phyloP scores from a whole-genome alignment of 2,888 invertebrate species.

The Caradrina kadenii region DNA sequence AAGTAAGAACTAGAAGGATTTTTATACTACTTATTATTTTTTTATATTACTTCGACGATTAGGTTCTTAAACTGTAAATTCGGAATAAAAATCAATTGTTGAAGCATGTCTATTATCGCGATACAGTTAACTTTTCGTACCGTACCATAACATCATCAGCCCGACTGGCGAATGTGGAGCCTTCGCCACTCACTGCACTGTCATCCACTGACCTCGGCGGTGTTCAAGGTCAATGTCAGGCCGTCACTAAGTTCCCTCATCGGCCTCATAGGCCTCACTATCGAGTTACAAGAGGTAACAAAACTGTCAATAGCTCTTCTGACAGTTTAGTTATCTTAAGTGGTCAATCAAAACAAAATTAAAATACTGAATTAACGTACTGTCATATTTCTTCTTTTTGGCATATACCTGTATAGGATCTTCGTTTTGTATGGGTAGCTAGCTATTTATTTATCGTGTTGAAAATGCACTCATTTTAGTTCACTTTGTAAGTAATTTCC shows the following conservation, averaged over 20 bases:
- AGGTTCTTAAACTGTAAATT: not conserved
- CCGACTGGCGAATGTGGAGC: not conserved
- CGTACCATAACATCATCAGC: not conserved
- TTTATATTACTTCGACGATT: too few species aligned
- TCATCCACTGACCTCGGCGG: conserved; percentile 35
- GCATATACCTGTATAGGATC: too few species aligned
- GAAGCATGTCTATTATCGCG: conserved; percentile 14
- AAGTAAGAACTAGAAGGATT: too few species aligned
- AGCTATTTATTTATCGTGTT: too few species aligned
- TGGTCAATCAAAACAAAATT: not conserved
- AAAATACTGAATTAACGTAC: not conserved
- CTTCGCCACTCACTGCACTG: not conserved
- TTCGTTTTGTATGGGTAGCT: too few species aligned
- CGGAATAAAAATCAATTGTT: conserved; percentile 3
- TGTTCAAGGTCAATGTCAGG: conserved; percentile 37
- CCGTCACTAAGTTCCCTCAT: conserved; percentile 26
- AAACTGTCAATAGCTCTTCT: too few species aligned
- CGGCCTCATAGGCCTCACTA: conserved; percentile 6
- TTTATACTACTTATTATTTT: too few species aligned
- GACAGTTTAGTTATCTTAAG: not conserved
- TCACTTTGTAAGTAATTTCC: too few species aligned
- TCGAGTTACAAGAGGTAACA: conserved; percentile 1
- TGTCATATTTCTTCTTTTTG: too few species aligned
- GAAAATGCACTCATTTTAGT: too few species aligned
- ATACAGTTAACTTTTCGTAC: not conserved